These are phyloP conservation scores for Hemitrygon akajei DNA, from an alignment of 2,797 vertebrate species.

Conservation along the genomic window DNA sequence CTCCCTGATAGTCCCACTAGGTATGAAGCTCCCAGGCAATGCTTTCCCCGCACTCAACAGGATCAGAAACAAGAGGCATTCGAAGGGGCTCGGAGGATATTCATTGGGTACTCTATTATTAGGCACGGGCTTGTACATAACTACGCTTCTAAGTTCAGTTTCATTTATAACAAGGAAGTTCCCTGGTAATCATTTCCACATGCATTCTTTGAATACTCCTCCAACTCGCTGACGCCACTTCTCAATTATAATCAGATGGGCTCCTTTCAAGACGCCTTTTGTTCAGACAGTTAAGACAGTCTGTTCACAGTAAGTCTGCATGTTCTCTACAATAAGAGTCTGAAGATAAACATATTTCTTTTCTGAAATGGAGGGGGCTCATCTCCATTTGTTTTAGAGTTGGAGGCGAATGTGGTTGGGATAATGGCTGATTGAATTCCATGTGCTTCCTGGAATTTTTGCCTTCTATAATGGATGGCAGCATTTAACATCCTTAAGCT, in stretches of 20 bases:
- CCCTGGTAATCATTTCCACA: conserved; percentile 28
- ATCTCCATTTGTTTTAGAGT: background rate
- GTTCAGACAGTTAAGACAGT: conserved; percentile 6
- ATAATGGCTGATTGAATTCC: background rate
- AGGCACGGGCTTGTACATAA: background rate
- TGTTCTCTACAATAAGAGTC: background rate
- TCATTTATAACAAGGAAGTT: conserved; percentile 24
- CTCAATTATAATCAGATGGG: conserved; percentile 31
- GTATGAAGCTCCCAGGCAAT: background rate
- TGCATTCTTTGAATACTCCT: conserved; percentile 13
- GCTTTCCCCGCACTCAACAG: background rate
- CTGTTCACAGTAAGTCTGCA: background rate
- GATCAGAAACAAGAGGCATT: background rate
- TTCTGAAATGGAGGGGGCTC: background rate
- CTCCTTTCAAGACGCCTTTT: conserved; percentile 33
- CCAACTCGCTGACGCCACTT: conserved; percentile 27
- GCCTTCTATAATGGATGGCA: background rate
- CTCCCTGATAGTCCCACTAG: background rate
- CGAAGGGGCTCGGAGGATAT: background rate
- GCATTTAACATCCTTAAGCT: background rate
- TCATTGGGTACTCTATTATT: conserved; percentile 12
- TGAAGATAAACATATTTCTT: conserved; percentile 6
- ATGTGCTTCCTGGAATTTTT: background rate
- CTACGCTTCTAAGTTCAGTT: conserved; percentile 14
- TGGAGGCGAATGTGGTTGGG: background rate